Evolutionary conservation across 2,797 vertebrate species (phyloP), one percentile per base, ranked within the genome.

Genomic region (Molossus alvarezi): DNA sequence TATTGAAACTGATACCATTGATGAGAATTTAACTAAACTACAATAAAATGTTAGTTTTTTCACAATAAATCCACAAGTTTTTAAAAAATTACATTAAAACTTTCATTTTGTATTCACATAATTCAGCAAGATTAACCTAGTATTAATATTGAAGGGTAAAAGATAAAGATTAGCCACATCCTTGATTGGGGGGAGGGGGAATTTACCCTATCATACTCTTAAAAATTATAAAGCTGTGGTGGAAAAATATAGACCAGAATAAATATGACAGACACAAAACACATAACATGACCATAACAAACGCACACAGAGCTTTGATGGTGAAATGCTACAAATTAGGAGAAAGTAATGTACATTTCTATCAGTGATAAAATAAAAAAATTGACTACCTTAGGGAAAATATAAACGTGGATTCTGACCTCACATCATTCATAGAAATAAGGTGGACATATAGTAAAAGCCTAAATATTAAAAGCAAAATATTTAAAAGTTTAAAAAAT

Each of bases 1-100:
- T 45, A 67, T 41, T 37, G 23, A 25, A 95, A 25, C 10, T 67
- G 23, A 84, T 87, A 20, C 72, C 41, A 64, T 20, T 55, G 6
- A 29, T 71, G 25, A 92, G 7, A 88, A 69, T 77, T 95, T 29
- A 84, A 6, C 25, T 57, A 72, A 23, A 60, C n/a, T 88, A 82
- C 5, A 73, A n/a, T 57, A 67, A 85, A 67, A 33, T 73, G 15
- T 10, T 81, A 91, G 65, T 72, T 73, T 29, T 64, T 67, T 21
- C 3, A 58, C 27, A 87, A 45, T 91, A 88, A 53, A 80, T 51
- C 20, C 86, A 62, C 23, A 60, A 75, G 89, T 79, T 75, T 12
- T 96, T 67, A 51, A 33, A 95, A 33, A 95, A 86, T 89, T 80
- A 93, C 11, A 72, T 15, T n/a, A 90, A 80, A 80, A 84, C 18